Conservation (phyloP, 1,140 invertebrate species). For the Oreohelix idahoensis region DNA sequence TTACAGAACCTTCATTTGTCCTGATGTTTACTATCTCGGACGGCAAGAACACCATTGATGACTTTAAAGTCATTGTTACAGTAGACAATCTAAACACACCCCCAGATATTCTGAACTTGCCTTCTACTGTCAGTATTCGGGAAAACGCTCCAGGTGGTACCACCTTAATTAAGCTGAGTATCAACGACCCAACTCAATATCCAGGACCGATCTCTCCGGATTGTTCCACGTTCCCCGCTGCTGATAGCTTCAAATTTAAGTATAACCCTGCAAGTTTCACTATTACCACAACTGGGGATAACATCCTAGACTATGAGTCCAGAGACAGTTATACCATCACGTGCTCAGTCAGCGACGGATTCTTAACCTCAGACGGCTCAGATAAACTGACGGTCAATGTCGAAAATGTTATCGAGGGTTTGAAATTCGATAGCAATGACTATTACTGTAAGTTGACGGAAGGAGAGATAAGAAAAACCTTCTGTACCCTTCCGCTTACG, state of each 20-base stretch:
- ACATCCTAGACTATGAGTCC: constrained; percentile 2
- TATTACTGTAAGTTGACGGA: constrained; percentile 7
- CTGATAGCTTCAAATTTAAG: neutral
- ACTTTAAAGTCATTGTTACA: constrained; percentile 17
- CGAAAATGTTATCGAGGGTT: constrained; percentile 4
- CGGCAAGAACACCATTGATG: constrained; percentile 8
- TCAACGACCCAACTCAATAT: neutral
- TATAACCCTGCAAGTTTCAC: neutral
- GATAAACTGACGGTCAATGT: constrained; percentile 1
- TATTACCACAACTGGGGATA: neutral
- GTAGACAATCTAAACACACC: neutral
- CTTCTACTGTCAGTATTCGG: neutral
- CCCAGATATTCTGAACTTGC: neutral
- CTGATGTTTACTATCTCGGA: neutral
- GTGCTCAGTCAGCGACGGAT: constrained; percentile 12
- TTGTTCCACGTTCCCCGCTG: neutral
- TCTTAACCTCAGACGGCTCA: neutral
- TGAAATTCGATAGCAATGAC: constrained; percentile 2
- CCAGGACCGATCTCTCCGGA: neutral
- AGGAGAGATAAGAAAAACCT: neutral
- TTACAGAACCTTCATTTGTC: neutral
- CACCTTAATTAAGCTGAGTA: neutral
- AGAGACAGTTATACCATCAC: constrained; percentile 7
- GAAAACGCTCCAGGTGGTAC: neutral
- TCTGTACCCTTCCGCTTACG: neutral